A percentile compares a stretch with the other conserved stretches of the same genome.
Evolutionary conservation across 2,888 invertebrate genomes (phyloP).

Genomic region (Agonum fuliginosum): DNA sequence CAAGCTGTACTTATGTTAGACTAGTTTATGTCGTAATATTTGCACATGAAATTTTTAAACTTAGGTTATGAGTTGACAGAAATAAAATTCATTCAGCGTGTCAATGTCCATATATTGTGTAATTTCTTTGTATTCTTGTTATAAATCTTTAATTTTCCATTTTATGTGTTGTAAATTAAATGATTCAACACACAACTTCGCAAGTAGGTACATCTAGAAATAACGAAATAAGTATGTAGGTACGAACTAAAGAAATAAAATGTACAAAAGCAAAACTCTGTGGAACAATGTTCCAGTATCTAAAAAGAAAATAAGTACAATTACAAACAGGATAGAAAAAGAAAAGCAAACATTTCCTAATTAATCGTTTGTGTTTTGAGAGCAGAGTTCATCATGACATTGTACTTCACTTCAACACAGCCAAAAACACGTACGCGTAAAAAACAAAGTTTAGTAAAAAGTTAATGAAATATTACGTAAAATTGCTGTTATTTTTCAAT

Average conservation of each 20-base stretch:
- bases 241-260: neutral
- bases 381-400: slow-evolving; percentile 8
- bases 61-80: too few relatives aligned
- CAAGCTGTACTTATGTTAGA: too few relatives aligned
- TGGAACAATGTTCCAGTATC: neutral
- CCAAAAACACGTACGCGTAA: neutral
- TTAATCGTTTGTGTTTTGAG: slow-evolving; percentile 9
- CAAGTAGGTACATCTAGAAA: neutral
- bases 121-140: too few relatives aligned
- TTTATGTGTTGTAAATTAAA: neutral
- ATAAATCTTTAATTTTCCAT: neutral
- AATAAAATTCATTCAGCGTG: too few relatives aligned
- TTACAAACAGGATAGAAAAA: slow-evolving; percentile 25
- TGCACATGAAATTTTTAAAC: too few relatives aligned
- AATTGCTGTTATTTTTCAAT: too few relatives aligned
- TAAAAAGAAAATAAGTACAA: slow-evolving; percentile 17
- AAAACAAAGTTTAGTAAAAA: too few relatives aligned
- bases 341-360: slow-evolving; percentile 36
- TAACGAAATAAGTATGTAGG: neutral
- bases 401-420: neutral
- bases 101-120: too few relatives aligned
- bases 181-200: slow-evolving; percentile 25
- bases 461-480: too few relatives aligned
- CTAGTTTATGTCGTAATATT: too few relatives aligned
- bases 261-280: neutral